Evolutionary conservation across 2,888 invertebrate species (phyloP), one percentile per base, ranked within the genome.

Genomic region (Volucella zonaria): DNA sequence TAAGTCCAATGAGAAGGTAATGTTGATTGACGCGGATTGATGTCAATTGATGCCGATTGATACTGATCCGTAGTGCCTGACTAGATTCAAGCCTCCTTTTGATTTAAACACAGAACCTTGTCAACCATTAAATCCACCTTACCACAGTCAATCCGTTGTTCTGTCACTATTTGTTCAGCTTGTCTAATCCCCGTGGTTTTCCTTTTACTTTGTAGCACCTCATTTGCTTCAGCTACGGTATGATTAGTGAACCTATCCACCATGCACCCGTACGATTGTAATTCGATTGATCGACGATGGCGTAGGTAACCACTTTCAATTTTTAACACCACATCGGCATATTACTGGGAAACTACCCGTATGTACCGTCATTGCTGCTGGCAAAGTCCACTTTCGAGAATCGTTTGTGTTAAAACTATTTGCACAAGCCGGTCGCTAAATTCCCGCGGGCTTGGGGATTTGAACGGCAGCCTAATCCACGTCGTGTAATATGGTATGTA

Each of bases 361-460:
- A 49, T 38, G 67, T 66, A 49, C 59, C 67, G 54, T 49, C 59
- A 61, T 67, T 23, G 8, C 8, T 12, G 8, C 8, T 12, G 14
- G 11, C 2, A 51, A 51, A n/a, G 51, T 11, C 56, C 49, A 68
- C 68, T 82, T 56, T 68, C 62, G 52, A 64, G 64, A 74, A 70
- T 64, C 67, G 54, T 68, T 58, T 82, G 58, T 74, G 77, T 67
- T 58, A 58, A 67, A 67, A 74, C 47, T 76, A 51, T 70, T 76
- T 81, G 64, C 56, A 58, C 54, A 62, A 31, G 67, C 49, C 56
- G 56, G 52, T 43, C 59, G 10, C 10, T 14, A 51, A 68, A 79
- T 59, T 79, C 79, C 79, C 82, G 62, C 68, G 74, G 82, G 82
- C 68, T 74, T 56, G 67, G 68, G 52, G 68, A 79, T 74, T 79